Percentiles rank a stretch among this genome's conserved stretches.
Evolutionary conservation across 2,888 invertebrate genomes (phyloP).

Genomic region (Hololepta plana): DNA sequence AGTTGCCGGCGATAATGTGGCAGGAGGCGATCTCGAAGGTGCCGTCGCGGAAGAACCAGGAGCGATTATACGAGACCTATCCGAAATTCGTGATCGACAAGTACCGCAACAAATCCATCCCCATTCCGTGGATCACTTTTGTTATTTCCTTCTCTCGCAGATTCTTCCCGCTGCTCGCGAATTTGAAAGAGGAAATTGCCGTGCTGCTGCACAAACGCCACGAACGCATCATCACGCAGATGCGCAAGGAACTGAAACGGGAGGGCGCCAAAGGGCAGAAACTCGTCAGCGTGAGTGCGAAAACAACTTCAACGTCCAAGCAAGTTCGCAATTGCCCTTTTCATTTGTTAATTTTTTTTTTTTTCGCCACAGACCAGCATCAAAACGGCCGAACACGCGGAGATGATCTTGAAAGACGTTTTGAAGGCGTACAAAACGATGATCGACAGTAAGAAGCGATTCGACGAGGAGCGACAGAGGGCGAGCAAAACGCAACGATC

Average conservation of each 20-base stretch:
- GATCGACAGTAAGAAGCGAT: no score
- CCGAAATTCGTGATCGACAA: slow-evolving; percentile 20
- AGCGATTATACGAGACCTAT: slow-evolving; percentile 17
- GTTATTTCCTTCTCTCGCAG: slow-evolving; percentile 12
- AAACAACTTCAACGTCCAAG: slow-evolving; percentile 16
- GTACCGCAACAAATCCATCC: slow-evolving; percentile 11
- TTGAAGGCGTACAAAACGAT: no score
- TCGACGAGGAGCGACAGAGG: no score
- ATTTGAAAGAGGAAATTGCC: slow-evolving; percentile 24
- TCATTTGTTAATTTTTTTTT: not conserved
- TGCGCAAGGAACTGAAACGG: slow-evolving; percentile 22
- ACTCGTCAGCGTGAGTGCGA: slow-evolving; percentile 15
- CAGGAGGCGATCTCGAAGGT: slow-evolving; percentile 23
- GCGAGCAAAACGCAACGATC: no score
- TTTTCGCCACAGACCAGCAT: not conserved
- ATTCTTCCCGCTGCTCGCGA: slow-evolving; percentile 19
- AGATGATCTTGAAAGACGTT: no score
- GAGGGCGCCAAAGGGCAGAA: slow-evolving; percentile 21
- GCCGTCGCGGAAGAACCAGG: slow-evolving; percentile 19
- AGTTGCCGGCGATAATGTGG: slow-evolving; percentile 25
- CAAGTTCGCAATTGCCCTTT: slow-evolving; percentile 4
- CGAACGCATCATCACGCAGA: slow-evolving; percentile 22
- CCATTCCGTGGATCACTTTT: slow-evolving; percentile 1
- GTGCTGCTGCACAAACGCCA: slow-evolving; percentile 22
- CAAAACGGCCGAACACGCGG: no score